phyloP scores from a whole-genome alignment of 2,888 invertebrate genomes.

The Crematogaster levior region DNA sequence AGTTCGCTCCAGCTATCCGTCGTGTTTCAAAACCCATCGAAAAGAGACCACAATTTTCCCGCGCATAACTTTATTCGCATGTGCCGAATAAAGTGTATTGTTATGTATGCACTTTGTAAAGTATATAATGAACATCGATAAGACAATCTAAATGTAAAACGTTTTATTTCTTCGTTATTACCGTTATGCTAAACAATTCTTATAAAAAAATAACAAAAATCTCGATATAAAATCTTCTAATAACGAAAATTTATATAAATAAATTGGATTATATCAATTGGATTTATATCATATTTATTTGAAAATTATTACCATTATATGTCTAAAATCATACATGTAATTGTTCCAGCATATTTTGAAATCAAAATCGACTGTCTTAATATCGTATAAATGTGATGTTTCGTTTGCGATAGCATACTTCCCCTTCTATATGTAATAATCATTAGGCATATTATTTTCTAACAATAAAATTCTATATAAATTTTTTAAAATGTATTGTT shows the following conservation, averaged over 20 bases:
- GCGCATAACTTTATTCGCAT: background rate
- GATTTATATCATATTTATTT: constrained; percentile 15
- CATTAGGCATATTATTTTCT: constrained; percentile 12
- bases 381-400: constrained; percentile 16
- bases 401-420: background rate
- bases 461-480: constrained; percentile 3
- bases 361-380: background rate
- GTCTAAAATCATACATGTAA: constrained; percentile 15
- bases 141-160: background rate
- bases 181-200: background rate
- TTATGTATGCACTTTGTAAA: background rate
- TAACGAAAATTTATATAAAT: background rate
- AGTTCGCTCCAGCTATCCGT: background rate
- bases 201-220: background rate
- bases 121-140: background rate
- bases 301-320: constrained; percentile 3
- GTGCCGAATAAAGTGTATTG: background rate
- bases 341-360: background rate
- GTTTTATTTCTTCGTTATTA: background rate
- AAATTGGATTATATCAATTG: constrained; percentile 17
- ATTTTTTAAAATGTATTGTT: background rate
- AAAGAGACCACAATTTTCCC: background rate
- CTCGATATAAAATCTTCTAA: background rate
- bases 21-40: background rate
- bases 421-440: background rate